Percentiles rank a stretch among this genome's conserved stretches.
Conservation (phyloP, 2,888 invertebrate species). For the Trisateles emortualis region DNA sequence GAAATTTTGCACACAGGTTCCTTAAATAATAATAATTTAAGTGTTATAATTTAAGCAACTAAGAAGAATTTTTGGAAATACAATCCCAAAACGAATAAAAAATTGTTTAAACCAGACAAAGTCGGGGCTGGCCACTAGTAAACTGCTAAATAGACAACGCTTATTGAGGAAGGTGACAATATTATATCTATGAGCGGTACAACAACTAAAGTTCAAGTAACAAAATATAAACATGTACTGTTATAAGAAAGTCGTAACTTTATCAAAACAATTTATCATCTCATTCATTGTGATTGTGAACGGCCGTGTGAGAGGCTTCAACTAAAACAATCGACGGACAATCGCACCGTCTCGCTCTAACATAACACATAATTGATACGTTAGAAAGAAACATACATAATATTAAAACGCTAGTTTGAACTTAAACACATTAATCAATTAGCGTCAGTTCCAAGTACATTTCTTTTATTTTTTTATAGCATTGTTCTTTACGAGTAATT, state of each 20-base stretch:
- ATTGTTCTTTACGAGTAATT: constrained; percentile 47
- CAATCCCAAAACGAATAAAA: too few species aligned
- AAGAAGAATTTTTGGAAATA: constrained; percentile 1
- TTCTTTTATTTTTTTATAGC: constrained; percentile 58
- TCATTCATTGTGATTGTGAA: constrained; percentile 54
- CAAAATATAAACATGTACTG: constrained; percentile 28
- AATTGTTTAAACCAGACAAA: background rate
- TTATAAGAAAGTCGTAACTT: constrained; percentile 45
- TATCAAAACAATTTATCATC: constrained; percentile 69
- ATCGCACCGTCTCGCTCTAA: constrained; percentile 37
- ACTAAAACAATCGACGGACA: constrained; percentile 53
- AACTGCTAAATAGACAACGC: background rate
- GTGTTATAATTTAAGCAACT: too few species aligned
- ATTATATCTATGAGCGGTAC: constrained; percentile 10
- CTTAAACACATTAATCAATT: constrained; percentile 68
- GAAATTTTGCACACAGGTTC: too few species aligned
- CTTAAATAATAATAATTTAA: too few species aligned
- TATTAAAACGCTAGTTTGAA: constrained; percentile 49
- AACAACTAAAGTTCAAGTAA: constrained; percentile 13
- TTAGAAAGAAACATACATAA: constrained; percentile 41
- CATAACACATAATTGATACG: constrained; percentile 20
- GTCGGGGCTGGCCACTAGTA: background rate
- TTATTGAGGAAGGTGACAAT: background rate
- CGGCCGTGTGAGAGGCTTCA: constrained; percentile 58
- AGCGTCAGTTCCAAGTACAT: constrained; percentile 47